phyloP scores from a whole-genome alignment of 2,113 vertebrate genomes.

The Scatophagus argus region DNA sequence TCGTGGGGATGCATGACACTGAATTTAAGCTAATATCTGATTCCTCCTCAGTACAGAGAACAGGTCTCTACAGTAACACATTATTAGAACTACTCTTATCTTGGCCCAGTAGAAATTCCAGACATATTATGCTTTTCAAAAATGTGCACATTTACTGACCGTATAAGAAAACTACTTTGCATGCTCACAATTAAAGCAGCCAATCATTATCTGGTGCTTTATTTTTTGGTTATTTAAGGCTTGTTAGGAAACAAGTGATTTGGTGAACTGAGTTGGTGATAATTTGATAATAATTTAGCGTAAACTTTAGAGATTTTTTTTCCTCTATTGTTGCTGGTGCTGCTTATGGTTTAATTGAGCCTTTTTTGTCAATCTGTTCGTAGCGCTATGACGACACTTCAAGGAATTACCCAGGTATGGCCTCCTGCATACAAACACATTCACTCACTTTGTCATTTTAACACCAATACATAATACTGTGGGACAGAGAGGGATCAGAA shows the following conservation, averaged over 20 bases:
- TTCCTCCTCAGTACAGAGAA: no score
- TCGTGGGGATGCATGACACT: no score
- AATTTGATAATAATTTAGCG: not conserved
- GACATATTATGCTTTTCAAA: no score
- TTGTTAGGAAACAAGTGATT: not conserved
- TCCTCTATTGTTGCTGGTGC: not conserved
- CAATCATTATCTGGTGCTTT: not conserved
- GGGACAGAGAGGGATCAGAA: slow-evolving; percentile 12
- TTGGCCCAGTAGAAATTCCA: no score
- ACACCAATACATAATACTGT: not conserved
- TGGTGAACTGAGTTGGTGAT: no score
- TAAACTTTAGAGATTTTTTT: not conserved
- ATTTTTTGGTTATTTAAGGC: not conserved
- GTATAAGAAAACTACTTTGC: no score
- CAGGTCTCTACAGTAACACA: no score
- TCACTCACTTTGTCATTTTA: slow-evolving; percentile 17
- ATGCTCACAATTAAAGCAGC: no score
- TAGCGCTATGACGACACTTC: slow-evolving; percentile 78
- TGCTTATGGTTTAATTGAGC: not conserved
- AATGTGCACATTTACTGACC: no score
- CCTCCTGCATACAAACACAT: slow-evolving; percentile 1
- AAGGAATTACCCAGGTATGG: slow-evolving; percentile 79
- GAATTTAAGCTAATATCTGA: no score
- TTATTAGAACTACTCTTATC: no score
- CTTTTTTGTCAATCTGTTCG: slow-evolving; percentile 23